Base-by-base conservation (phyloP, 1,140 invertebrate species). In the Drosophila triauraria region DNA sequence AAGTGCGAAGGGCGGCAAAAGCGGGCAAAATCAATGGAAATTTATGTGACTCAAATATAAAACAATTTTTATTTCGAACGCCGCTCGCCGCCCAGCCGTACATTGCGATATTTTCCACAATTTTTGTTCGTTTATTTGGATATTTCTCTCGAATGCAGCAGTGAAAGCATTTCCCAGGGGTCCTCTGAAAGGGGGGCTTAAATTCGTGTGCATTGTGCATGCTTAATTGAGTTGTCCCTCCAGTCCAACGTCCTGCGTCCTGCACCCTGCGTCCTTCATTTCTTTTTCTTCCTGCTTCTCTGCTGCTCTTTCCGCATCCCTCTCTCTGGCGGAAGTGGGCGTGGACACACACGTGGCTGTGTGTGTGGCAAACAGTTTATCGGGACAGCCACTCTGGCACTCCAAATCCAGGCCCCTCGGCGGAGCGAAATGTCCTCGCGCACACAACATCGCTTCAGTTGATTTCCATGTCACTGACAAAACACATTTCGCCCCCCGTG, bases 121-220 rank as follows among this genome's bases (percentile, higher is more conserved):
- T 62, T 78, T 58, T 54, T 76, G 63, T 57, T 59, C 56, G 62
- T 68, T 80, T 84, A 63, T 82, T 79, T 69, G 48, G 60, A 13
- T 60, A 48, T 50, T 53, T 25, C 12, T 30, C 13, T 44, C 25
- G 25, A 23, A n/a, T 46, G 17, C 62, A 42, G 30, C 42, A 85
- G 65, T 70, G 82, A 54, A 70, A 86, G 50, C 30, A 86, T 85
- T 78, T 67, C 68, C 75, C 68, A 48, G 60, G 46, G 46, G 53
- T 23, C 32, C 30, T 50, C 1, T 30, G 43, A 59, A 25, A 17
- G 15, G 13, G 40, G 35, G 17, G 62, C 60, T 65, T 82, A 86
- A 80, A 82, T 87, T 87, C 76, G 83, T 86, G 83, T 87, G 83
- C 83, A 86, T 86, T 87, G 83, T 86, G 83, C 83, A 86, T 86